Conservation (phyloP, 2,888 invertebrate species). For the Yponomeuta sedellus region DNA sequence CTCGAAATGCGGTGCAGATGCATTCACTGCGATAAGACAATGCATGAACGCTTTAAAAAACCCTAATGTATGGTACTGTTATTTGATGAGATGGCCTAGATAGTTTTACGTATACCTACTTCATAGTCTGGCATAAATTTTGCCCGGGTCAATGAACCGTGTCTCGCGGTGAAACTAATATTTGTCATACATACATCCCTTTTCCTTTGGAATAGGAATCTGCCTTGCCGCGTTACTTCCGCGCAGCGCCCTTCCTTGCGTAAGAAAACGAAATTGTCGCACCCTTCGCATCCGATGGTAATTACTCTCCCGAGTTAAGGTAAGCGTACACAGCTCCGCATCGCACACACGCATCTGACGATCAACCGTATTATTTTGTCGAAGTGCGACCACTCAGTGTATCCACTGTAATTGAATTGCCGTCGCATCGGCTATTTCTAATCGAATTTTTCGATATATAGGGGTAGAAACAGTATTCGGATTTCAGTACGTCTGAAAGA, state of each 20-base stretch:
- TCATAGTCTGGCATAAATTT: conserved; percentile 50
- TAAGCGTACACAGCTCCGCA: neutral
- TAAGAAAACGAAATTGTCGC: conserved; percentile 8
- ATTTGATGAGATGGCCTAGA: conserved; percentile 33
- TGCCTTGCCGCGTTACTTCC: conserved; percentile 59
- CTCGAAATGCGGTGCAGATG: conserved; percentile 17
- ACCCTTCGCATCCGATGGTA: conserved; percentile 7
- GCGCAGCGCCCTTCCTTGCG: conserved; percentile 31
- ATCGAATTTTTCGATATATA: no score
- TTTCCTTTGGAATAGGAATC: conserved; percentile 53
- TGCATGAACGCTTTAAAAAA: conserved; percentile 22
- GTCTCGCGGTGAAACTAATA: conserved; percentile 64
- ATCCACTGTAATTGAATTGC: no score
- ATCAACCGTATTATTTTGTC: no score
- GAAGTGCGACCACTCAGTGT: no score
- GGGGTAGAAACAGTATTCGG: no score
- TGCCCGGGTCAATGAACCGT: conserved; percentile 64
- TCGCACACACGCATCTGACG: no score
- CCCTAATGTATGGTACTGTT: conserved; percentile 10
- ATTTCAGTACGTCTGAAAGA: no score
- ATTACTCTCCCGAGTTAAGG: neutral
- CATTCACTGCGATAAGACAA: conserved; percentile 21
- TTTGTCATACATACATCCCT: conserved; percentile 57
- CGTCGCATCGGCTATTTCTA: no score
- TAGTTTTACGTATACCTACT: conserved; percentile 33